Base-by-base conservation (phyloP, 1,140 invertebrate genomes). In the Musca vetustissima region DNA sequence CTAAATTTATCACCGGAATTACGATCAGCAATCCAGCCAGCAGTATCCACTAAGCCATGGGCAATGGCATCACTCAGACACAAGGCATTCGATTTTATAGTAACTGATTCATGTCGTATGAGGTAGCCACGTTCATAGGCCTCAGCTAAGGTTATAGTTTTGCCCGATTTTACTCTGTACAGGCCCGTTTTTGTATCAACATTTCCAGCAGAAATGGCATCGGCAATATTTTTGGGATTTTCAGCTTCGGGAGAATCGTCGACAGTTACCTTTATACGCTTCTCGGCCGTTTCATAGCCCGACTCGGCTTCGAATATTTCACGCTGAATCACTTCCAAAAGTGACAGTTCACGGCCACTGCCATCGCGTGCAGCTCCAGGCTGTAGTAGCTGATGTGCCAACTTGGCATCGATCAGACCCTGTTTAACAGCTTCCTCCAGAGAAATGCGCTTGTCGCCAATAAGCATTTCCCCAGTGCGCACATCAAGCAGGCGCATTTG, bases 271-370 rank as follows among this genome's bases (percentile, higher is more conserved):
- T 92, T 92, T 67, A 91, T 88, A 83, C 91, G 85, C 78, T 92
- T 92, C 76, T 91, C 90, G 11, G 87, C 86, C 65, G 88, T 85
- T 74, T 89, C 85, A 81, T 88, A 84, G 65, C 89, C 89, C 75
- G 90, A 89, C 79, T 95, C 91, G 1, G 93, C 89, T 77, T 97
- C 93, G 77, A 90, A 92, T 17, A 98, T 86, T 79, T 96, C 93
- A 74, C 89, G 87, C 79, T 94, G 93, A 71, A 97, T 96, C 2
- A 94, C 93, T 86, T 97, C 93, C 67, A 96, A 77, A 55, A 97
- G 84, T 8, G 93, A 94, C n/a, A 94, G 84, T 75, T 89, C 86
- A 57, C 88, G 87, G 49, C 90, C 87, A 32, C 55, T 72, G 13
- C 72, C 70, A 79, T 89, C 91, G 84, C 95, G 91, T 28, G 88